phyloP scores from a whole-genome alignment of 2,797 vertebrate genomes.

The Dipus sagitta region DNA sequence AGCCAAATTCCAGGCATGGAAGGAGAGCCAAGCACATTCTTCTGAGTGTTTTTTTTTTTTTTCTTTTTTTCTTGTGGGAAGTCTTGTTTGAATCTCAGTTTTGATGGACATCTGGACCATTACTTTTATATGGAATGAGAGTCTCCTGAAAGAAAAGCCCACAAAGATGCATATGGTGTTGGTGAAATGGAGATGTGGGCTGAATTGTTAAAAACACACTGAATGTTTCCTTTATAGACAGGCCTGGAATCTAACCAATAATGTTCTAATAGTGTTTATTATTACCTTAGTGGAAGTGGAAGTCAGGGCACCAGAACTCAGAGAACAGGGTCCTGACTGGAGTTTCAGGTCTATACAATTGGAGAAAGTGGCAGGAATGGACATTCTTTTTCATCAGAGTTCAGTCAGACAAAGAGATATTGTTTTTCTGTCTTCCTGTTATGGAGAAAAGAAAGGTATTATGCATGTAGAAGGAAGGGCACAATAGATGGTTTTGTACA shows the following conservation, averaged over 20 bases:
- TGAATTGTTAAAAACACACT: background rate
- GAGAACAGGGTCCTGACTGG: rapidly evolving
- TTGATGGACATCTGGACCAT: slow-evolving; percentile 3
- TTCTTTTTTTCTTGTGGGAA: background rate
- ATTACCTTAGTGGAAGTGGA: background rate
- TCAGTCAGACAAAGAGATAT: background rate
- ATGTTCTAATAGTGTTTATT: background rate
- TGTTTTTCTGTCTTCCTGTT: background rate
- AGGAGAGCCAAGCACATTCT: slow-evolving; percentile 37
- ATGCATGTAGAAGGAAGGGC: background rate
- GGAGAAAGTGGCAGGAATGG: background rate
- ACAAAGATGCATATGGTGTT: background rate
- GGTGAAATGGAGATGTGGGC: background rate
- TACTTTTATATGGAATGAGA: slow-evolving; percentile 47
- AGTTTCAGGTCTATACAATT: rapidly evolving
- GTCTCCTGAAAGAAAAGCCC: background rate
- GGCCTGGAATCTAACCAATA: background rate
- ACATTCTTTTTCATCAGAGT: background rate
- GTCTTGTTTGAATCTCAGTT: background rate
- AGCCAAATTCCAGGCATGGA: background rate
- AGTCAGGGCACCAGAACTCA: rapidly evolving
- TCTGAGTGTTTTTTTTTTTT: background rate
- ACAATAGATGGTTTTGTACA: background rate
- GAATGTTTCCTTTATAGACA: background rate
- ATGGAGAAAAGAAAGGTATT: background rate